Base-by-base conservation (phyloP, 2,113 vertebrate genomes). In the Rhombomys opimus region DNA sequence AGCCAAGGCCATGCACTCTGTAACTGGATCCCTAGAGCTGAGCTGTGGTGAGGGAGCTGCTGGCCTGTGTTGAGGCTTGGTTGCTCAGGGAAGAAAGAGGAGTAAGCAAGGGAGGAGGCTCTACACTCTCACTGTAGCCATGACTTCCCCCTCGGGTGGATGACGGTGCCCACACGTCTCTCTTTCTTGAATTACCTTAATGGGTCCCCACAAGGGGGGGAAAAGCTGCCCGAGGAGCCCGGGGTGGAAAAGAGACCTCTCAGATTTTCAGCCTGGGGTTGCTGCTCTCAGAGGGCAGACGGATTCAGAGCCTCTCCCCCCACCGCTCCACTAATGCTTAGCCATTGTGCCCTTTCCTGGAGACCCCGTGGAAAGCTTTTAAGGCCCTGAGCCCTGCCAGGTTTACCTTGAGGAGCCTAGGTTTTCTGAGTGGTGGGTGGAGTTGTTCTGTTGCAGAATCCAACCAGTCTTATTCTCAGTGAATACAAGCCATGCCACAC, bases 31-130 rank as follows among this genome's bases (percentile, higher is more conserved):
- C 52, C 59, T 67, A 80, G 32, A 92, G 7, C 46, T 73, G 57
- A 87, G 41, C 76, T 92, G 63, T 82, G 41, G 25, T 82, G 61
- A 78, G 54, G 72, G 67, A 92, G 73, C 68, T 95, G 80, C 61
- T 89, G n/a, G 67, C 94, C 72, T 82, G 35, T 50, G 92, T 90
- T 73, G 93, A 95, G 92, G 46, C 72, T 91, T 67, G 17, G 46
- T 13, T 95, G 82, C 86, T 68, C 70, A 65, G 27, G n/a, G 35
- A 86, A 63, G 73, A 78, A 81, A 91, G 85, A 41, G 57, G 92
- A 81, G 85, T 30, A 67, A 87, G 41, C 3, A 32, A 78, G 76
- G 9, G 32, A 46, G 17, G 15, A 32, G 18, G 70, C 17, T 59
- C 65, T 89, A 41, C 30, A n/a, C 52, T 61, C 61, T 2, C 0